Percentiles rank a stretch among this genome's conserved stretches.
Evolutionary conservation across 2,797 vertebrate species (phyloP).

Genomic region (Simalia tracyae): DNA sequence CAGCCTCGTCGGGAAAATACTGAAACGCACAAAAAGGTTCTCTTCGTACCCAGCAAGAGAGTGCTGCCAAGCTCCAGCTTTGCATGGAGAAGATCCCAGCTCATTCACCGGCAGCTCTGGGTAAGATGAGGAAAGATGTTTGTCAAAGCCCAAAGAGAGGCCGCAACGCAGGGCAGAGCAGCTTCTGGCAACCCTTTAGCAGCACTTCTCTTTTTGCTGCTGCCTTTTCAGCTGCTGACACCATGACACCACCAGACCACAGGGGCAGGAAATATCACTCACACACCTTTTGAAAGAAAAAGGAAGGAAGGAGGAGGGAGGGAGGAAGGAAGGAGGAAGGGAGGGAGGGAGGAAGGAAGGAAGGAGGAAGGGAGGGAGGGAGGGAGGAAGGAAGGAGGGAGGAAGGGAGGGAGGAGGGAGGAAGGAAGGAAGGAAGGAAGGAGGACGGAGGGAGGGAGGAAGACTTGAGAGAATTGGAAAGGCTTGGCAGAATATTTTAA

Average conservation of each 20-base stretch:
- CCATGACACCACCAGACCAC: background rate
- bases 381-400: background rate
- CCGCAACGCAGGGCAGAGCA: background rate
- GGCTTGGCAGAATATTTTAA: background rate
- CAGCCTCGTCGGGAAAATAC: conserved; percentile 41
- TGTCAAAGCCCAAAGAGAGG: background rate
- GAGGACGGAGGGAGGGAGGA: background rate
- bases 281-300: too few species aligned
- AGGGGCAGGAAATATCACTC: background rate
- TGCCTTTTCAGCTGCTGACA: background rate
- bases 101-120: background rate
- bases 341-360: background rate
- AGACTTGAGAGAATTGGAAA: too few species aligned
- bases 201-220: background rate
- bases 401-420: background rate
- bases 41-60: conserved; percentile 30
- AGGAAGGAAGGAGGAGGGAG: background rate
- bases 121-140: background rate
- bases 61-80: background rate
- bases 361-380: background rate
- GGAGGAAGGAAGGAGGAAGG: background rate
- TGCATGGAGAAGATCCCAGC: background rate
- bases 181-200: background rate
- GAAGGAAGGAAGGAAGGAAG: background rate
- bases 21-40: conserved; percentile 34